phyloP scores from a whole-genome alignment of 2,888 invertebrate species.

The Ochlodes sylvanus region DNA sequence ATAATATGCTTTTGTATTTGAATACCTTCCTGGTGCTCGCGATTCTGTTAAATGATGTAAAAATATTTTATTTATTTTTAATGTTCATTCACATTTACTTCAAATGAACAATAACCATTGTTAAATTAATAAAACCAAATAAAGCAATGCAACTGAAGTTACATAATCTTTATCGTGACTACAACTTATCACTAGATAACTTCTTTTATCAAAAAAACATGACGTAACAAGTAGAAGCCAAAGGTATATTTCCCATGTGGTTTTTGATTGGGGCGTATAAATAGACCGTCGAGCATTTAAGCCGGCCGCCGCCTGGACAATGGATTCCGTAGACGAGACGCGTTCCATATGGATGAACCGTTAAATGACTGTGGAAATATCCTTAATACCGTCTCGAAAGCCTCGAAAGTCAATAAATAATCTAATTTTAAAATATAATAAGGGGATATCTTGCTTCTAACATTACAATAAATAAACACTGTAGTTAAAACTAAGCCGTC shows the following conservation, averaged over 20 bases:
- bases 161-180: not conserved
- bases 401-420: constrained; percentile 15
- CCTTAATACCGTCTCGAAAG: constrained; percentile 42
- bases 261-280: constrained; percentile 72
- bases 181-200: not conserved
- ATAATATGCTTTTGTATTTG: too few species aligned
- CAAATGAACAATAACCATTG: too few species aligned
- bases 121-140: too few species aligned
- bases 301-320: constrained; percentile 69
- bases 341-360: constrained; percentile 81
- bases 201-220: constrained; percentile 5
- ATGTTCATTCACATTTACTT: too few species aligned
- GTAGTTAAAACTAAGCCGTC: not conserved
- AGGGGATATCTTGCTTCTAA: too few species aligned
- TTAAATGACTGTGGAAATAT: constrained; percentile 57
- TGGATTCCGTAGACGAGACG: constrained; percentile 79
- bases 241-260: constrained; percentile 62
- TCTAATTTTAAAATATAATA: constrained; percentile 11
- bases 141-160: not conserved
- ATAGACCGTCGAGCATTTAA: constrained; percentile 69
- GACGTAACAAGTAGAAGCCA: constrained; percentile 17
- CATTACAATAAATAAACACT: not conserved
- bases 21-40: too few species aligned
- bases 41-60: too few species aligned
- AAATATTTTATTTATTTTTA: too few species aligned